Base-by-base conservation (phyloP, 2,888 invertebrate species). In the Andricus quercusramuli region DNA sequence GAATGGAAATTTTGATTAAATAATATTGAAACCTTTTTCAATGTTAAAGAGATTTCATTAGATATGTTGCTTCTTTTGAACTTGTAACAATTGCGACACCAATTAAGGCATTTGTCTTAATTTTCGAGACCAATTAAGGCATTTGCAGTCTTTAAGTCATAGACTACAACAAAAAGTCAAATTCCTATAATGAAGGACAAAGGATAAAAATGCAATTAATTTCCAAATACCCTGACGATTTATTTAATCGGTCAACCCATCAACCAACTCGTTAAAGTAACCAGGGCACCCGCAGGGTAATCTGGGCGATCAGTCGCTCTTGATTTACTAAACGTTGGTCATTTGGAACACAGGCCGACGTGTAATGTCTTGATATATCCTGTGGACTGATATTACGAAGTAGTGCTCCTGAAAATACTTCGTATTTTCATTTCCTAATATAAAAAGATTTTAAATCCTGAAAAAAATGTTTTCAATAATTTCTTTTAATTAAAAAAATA, bases 231-330 rank as follows among this genome's bases (percentile, higher is more conserved):
- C 41, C 64, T 78, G 67, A 37, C 62, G 70, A 80, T 80, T 80
- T 77, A 79, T 84, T 81, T 86, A 85, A 87, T 88, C 84, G 83
- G 83, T 86, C 80, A 68, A 83, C 82, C 83, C 85, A 84, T 83
- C 82, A 79, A 68, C 67, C 77, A 67, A 79, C 77, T 83, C 82
- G 83, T 85, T 86, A 83, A 86, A 85, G 79, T 82, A 84, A 85
- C 86, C 83, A 84, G 82, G 83, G 80, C 82, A 84, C 85, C 85
- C 83, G 86, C 83, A 37, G 86, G 79, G 80, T 83, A 86, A 86
- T 88, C 81, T 84, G 79, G 80, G 80, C 78, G 82, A 85, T 81
- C 80, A 77, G 67, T 82, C 59, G 82, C 85, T 84, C 84, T 84
- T 85, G 83, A 85, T 85, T 86, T 83, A 79, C 81, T 85, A 84